Base-by-base conservation (phyloP, 2,797 vertebrate genomes). In the Anniella stebbinsi region DNA sequence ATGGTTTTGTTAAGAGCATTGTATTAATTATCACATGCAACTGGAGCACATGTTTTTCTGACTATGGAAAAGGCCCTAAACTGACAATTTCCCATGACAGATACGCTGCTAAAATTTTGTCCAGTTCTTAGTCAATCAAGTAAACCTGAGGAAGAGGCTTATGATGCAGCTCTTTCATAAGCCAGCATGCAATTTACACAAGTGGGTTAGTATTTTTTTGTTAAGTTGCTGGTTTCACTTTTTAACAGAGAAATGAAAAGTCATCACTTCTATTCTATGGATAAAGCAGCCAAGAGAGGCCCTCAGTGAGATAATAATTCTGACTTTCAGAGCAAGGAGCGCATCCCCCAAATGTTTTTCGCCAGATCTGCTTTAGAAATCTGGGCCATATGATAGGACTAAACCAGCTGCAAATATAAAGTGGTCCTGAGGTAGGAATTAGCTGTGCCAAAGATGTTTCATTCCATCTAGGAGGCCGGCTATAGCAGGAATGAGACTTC, bases 351-450 rank as follows among this genome's bases (percentile, higher is more conserved):
- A 88, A n/a, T 45, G 82, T 41, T 86, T 91, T 89, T 51, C 88
- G 78, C 15, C 66, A 76, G 87, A 85, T 93, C 36, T 38, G 63
- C 9, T 36, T 25, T 91, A 72, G 30, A 94, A 88, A 73, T 89
- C 78, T 86, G 3, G 69, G 66, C 48, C 73, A 88, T 21, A 75
- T 17, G 33, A 51, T 82, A 91, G 0, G 1, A 86, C 63, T n/a
- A 81, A 85, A 48, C n/a, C 57, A 92, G 38, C 48, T 90, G 75
- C 80, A 92, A 95, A 72, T 25, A 92, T 12, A 93, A 92, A 95
- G 48, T n/a, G 87, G 67, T 63, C 73, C 91, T 91, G 84, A 72
- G 78, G 45, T 18, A 90, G 69, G 70, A 94, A 89, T 91, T 91
- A 93, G 70, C 77, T 83, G 88, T 0, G 0, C 8, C 1, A 6